Base-by-base conservation (phyloP, 2,113 vertebrate species). In the Amphiprion ocellaris region DNA sequence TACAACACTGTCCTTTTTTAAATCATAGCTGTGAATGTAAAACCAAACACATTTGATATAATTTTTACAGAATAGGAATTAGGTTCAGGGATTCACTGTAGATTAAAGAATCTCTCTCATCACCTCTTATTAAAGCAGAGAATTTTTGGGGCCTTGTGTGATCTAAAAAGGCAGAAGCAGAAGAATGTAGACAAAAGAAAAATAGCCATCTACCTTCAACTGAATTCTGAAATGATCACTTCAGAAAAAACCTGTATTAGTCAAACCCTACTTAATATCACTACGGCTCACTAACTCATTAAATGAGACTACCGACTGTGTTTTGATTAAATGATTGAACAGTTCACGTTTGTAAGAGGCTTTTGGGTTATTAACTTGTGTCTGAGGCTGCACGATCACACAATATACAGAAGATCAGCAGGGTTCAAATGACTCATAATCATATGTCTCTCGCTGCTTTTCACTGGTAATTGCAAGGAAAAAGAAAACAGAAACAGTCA, bases 291-390 rank as follows among this genome's bases (percentile, higher is more conserved):
- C 83, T 82, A 81, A 82, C 85, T 88, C 85, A 72, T 85, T 83
- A 89, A 88, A 89, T 74, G 83, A 89, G 77, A 78, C 62, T 75
- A 66, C 89, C 74, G 59, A 67, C 84, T 83, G 84, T 69, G 66
- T 87, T 86, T 84, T 88, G 82, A 92, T 90, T 69, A 84, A 91
- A 87, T 83, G 86, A 88, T 86, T 90, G 83, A 84, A 88, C 70
- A 65, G 70, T 37, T 64, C 58, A 78, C 24, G 46, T 86, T 86
- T 75, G 70, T 71, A 78, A 80, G 82, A 88, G 65, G 78, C 86
- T 73, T 92, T 83, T 50, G 82, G 78, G 80, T 81, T 84, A 89
- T 91, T 90, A 91, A 81, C 81, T 82, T 72, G 54, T 64, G 74
- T 68, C 58, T 78, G 66, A 82, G 66, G 46, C 72, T 12, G 62